Percentiles rank a stretch among this genome's conserved stretches.
These are phyloP conservation scores for Oscarella lobularis DNA, from an alignment of 37 sponge, comb jelly and placozoan species.

Conservation along the genomic window DNA sequence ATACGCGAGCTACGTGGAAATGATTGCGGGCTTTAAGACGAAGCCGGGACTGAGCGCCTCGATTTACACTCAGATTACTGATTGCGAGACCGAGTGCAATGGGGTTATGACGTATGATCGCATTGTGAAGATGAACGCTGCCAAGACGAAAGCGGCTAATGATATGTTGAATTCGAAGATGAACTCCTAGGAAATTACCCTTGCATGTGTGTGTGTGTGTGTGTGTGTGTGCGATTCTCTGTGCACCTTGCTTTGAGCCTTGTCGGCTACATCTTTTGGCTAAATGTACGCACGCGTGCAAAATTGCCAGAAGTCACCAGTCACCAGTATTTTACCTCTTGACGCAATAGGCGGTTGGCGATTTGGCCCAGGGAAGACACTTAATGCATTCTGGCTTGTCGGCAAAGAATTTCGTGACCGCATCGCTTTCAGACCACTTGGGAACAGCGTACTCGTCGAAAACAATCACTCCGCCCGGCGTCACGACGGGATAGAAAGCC, in stretches of 20 bases:
- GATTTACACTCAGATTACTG: conserved; percentile 5
- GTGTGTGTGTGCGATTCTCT: conserved; percentile 1
- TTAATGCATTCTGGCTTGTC: background rate
- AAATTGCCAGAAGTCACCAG: no score
- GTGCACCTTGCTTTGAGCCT: no score
- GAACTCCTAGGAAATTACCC: no score
- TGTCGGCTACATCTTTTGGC: no score
- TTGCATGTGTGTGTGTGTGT: background rate
- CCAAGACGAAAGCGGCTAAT: background rate
- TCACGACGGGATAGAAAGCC: background rate
- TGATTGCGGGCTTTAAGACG: background rate
- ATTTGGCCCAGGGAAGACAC: background rate
- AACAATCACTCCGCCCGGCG: background rate
- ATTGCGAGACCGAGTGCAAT: conserved; percentile 5
- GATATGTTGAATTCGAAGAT: background rate
- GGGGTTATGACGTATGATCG: conserved; percentile 10
- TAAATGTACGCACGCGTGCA: no score
- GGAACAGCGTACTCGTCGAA: background rate
- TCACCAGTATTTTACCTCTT: no score
- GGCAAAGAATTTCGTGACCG: background rate
- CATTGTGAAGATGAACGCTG: background rate
- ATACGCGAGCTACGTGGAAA: background rate
- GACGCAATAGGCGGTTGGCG: background rate
- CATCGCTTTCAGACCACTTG: background rate
- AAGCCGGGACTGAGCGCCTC: conserved; percentile 3